phyloP scores from a whole-genome alignment of 2,113 vertebrate species.

The Oreocharis arfaki region DNA sequence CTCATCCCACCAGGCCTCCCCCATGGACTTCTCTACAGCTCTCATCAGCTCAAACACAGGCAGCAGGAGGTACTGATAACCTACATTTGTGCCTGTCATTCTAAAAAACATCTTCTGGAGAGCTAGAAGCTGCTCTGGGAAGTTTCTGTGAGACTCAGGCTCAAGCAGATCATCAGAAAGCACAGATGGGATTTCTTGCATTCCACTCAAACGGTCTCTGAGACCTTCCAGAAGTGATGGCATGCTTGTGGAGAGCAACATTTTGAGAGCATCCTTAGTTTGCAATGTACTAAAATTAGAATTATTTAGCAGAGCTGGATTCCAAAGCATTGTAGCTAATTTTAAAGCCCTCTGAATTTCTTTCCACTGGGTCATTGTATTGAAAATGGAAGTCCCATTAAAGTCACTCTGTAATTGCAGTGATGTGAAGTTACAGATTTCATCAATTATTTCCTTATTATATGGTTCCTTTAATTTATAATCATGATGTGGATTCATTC shows the following conservation, averaged over 20 bases:
- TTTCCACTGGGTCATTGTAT: slow-evolving; percentile 20
- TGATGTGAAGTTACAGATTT: slow-evolving; percentile 53
- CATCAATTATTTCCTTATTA: slow-evolving; percentile 53
- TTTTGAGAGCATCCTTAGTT: slow-evolving; percentile 3
- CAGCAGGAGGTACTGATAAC: slow-evolving; percentile 11
- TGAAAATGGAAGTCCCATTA: slow-evolving; percentile 30
- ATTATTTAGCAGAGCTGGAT: slow-evolving; percentile 27
- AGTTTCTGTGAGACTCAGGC: background rate
- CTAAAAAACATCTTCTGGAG: background rate
- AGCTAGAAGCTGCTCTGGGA: slow-evolving; percentile 14
- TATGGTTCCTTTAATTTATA: slow-evolving; percentile 41
- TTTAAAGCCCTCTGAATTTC: slow-evolving; percentile 51
- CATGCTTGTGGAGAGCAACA: background rate
- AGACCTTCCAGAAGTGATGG: background rate
- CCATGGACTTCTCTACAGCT: slow-evolving; percentile 1
- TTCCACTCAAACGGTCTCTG: background rate
- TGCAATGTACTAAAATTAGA: background rate
- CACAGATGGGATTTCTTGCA: background rate
- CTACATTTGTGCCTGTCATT: background rate
- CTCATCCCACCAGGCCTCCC: slow-evolving; percentile 29
- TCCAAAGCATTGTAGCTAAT: slow-evolving; percentile 36
- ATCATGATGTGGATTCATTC: slow-evolving; percentile 44
- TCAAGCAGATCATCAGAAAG: slow-evolving; percentile 11
- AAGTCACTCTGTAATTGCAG: slow-evolving; percentile 32
- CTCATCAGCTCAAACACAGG: slow-evolving; percentile 41